phyloP scores from a whole-genome alignment of 2,888 invertebrate genomes.

The Seladonia tumulorum region DNA sequence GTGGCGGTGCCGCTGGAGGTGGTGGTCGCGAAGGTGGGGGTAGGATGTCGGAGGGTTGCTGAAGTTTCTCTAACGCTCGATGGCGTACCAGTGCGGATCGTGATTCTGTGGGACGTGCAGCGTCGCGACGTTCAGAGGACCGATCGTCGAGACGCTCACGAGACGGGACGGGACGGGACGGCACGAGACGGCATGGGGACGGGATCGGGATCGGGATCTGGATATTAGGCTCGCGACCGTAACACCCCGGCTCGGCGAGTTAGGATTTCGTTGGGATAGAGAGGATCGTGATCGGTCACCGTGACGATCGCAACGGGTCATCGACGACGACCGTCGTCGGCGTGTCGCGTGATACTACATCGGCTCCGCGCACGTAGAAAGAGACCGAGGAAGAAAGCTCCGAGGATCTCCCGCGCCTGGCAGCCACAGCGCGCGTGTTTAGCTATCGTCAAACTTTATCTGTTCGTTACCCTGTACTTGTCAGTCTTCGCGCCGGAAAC shows the following conservation, averaged over 20 bases:
- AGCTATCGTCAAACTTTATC: conserved; percentile 37
- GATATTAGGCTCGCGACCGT: neutral
- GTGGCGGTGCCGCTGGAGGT: conserved; percentile 52
- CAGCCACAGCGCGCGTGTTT: conserved; percentile 34
- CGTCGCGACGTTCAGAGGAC: conserved; percentile 69
- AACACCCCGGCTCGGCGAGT: neutral
- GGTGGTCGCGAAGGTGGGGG: conserved; percentile 60
- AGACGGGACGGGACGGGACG: conserved; percentile 26
- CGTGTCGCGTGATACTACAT: conserved; percentile 55
- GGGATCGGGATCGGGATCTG: neutral
- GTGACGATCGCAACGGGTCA: conserved; percentile 52
- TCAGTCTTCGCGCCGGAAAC: conserved; percentile 49
- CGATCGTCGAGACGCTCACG: conserved; percentile 49
- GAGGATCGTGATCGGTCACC: conserved; percentile 23
- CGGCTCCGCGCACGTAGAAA: conserved; percentile 27
- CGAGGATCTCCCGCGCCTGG: conserved; percentile 42
- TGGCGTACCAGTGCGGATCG: conserved; percentile 83
- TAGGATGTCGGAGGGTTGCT: conserved; percentile 76
- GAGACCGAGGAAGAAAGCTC: conserved; percentile 33
- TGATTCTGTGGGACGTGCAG: conserved; percentile 82
- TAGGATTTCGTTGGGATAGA: conserved; percentile 18
- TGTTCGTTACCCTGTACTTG: conserved; percentile 32
- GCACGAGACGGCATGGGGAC: conserved; percentile 11
- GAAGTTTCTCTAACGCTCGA: conserved; percentile 82
- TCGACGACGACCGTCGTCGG: conserved; percentile 39